These are phyloP conservation scores for Sapajus apella DNA, from an alignment of 2,113 vertebrate genomes.

Conservation along the genomic window DNA sequence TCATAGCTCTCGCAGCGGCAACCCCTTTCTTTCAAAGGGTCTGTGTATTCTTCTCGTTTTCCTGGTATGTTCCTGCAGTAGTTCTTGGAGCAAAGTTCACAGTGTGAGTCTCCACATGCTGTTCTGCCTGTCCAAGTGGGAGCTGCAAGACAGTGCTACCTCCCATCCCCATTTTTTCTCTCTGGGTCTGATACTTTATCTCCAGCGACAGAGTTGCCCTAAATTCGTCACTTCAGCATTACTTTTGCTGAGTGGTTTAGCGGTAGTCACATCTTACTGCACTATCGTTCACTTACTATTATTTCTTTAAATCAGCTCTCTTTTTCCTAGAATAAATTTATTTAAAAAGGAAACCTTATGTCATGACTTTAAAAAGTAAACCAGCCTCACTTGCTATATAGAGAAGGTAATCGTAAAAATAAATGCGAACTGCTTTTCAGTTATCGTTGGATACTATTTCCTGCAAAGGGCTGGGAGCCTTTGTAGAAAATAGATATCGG, in stretches of 20 bases:
- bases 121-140: too few species aligned
- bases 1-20: too few species aligned
- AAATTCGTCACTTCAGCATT: neutral
- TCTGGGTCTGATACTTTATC: neutral
- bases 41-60: too few species aligned
- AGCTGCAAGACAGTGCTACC: too few species aligned
- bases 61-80: too few species aligned
- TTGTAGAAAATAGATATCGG: neutral
- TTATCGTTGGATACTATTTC: neutral
- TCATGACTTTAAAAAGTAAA: neutral
- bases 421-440: neutral
- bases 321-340: neutral
- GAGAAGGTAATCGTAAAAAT: slow-evolving; percentile 1
- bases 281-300: neutral
- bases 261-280: neutral
- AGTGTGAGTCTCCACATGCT: too few species aligned
- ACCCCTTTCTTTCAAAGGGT: too few species aligned
- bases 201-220: neutral
- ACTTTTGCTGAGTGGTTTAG: neutral
- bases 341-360: neutral
- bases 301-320: neutral
- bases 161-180: too few species aligned
- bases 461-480: neutral
- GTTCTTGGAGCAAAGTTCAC: too few species aligned
- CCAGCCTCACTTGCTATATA: neutral